Conservation (phyloP, 2,113 vertebrate genomes). For the Thamnaconus septentrionalis region DNA sequence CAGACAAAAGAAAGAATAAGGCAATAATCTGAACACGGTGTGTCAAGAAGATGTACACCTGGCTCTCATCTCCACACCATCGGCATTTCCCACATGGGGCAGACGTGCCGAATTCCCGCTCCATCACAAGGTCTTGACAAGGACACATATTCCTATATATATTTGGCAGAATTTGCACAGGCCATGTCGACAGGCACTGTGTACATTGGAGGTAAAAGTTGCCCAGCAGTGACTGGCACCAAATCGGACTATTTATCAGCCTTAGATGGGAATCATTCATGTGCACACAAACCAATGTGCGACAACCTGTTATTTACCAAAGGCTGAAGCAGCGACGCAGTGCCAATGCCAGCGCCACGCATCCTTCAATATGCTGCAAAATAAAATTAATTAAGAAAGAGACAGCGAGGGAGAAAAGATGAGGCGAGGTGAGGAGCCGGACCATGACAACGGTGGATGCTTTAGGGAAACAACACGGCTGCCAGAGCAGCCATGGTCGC, state of each 20-base stretch:
- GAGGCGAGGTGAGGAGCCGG: constrained; percentile 26
- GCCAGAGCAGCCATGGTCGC: constrained; percentile 37
- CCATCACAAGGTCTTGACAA: constrained; percentile 53
- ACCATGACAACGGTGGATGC: constrained; percentile 45
- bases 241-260: neutral
- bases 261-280: neutral
- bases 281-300: constrained; percentile 12
- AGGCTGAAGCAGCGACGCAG: no score
- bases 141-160: constrained; percentile 26
- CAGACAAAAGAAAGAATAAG: constrained; percentile 11
- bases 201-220: constrained; percentile 41
- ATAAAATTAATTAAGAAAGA: no score
- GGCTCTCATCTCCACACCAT: constrained; percentile 25
- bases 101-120: constrained; percentile 16
- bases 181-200: neutral
- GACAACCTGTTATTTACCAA: neutral
- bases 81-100: constrained; percentile 36
- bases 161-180: constrained; percentile 5
- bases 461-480: constrained; percentile 45
- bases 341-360: no score
- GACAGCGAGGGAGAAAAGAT: constrained; percentile 16
- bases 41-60: neutral
- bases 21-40: constrained; percentile 24
- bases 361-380: no score
- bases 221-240: constrained; percentile 1